Evolutionary conservation across 2,113 vertebrate species (phyloP).

Genomic region (Pelecanus crispus): DNA sequence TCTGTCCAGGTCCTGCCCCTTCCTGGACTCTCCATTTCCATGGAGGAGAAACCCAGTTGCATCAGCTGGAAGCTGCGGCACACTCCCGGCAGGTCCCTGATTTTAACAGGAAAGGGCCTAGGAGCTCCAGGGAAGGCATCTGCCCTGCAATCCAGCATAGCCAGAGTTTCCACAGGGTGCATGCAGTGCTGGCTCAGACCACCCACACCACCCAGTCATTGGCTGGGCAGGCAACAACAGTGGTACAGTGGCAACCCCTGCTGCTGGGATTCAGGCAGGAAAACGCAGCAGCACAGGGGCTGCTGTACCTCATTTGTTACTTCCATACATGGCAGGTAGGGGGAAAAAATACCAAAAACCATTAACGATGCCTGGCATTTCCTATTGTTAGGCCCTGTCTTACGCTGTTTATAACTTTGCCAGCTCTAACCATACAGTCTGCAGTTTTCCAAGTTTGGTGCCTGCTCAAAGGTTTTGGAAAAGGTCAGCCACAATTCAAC

Average conservation of each 20-base stretch:
- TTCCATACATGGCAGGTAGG: neutral
- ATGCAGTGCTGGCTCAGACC: neutral
- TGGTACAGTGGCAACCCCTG: neutral
- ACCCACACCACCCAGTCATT: neutral
- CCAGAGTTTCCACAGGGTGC: neutral
- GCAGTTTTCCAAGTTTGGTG: neutral
- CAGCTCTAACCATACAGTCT: neutral
- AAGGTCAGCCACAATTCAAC: conserved; percentile 34
- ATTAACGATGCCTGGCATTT: neutral
- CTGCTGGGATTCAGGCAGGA: neutral
- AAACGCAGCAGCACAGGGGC: rapidly evolving
- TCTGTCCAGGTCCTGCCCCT: neutral
- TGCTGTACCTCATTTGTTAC: neutral
- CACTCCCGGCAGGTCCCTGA: neutral
- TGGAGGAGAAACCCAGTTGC: neutral
- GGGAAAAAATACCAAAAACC: neutral
- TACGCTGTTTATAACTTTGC: neutral
- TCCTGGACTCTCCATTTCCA: neutral
- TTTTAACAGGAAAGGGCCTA: neutral
- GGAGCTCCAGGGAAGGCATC: neutral
- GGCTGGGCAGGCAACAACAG: neutral
- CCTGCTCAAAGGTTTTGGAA: neutral
- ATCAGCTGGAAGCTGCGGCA: neutral
- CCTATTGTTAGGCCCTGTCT: neutral
- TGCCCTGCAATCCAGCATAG: neutral